Evolutionary conservation across 2,888 invertebrate species (phyloP).

Genomic region (Eristalinus sepulchralis): DNA sequence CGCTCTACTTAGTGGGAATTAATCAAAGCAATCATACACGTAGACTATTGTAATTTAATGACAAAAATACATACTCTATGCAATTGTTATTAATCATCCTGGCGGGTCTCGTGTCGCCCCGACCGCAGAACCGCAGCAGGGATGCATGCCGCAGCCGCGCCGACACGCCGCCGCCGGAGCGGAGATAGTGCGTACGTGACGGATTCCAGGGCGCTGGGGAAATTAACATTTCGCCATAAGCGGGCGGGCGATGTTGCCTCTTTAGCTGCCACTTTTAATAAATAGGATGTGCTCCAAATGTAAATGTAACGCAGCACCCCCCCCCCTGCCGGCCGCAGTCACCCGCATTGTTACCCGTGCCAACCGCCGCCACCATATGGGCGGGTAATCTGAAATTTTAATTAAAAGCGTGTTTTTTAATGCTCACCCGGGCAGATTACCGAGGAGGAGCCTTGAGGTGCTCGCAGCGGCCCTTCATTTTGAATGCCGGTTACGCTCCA

Average conservation of each 20-base stretch:
- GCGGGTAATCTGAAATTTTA: conserved; percentile 65
- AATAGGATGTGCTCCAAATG: conserved; percentile 62
- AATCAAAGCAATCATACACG: conserved; percentile 45
- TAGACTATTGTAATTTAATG: conserved; percentile 44
- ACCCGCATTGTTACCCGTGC: not conserved
- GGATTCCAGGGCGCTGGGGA: conserved; percentile 61
- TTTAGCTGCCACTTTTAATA: conserved; percentile 59
- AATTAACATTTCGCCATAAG: conserved; percentile 69
- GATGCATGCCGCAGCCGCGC: not conserved
- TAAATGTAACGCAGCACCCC: conserved; percentile 50
- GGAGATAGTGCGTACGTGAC: conserved; percentile 46
- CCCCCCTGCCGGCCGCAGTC: not conserved
- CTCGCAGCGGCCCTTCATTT: not conserved
- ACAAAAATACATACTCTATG: conserved; percentile 10
- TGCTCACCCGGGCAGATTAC: conserved; percentile 62
- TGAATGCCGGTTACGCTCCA: not conserved
- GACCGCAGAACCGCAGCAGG: conserved; percentile 4
- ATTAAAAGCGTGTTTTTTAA: conserved; percentile 69
- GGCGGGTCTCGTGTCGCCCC: not conserved
- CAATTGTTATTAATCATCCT: conserved; percentile 50
- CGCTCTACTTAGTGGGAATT: conserved; percentile 19
- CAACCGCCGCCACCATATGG: conserved; percentile 32
- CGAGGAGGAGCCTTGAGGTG: not conserved
- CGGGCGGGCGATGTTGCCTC: conserved; percentile 55
- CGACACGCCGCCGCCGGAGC: too few species aligned